Evolutionary conservation across 2,797 vertebrate genomes (phyloP).

Genomic region (Pseudomugil tenellus): DNA sequence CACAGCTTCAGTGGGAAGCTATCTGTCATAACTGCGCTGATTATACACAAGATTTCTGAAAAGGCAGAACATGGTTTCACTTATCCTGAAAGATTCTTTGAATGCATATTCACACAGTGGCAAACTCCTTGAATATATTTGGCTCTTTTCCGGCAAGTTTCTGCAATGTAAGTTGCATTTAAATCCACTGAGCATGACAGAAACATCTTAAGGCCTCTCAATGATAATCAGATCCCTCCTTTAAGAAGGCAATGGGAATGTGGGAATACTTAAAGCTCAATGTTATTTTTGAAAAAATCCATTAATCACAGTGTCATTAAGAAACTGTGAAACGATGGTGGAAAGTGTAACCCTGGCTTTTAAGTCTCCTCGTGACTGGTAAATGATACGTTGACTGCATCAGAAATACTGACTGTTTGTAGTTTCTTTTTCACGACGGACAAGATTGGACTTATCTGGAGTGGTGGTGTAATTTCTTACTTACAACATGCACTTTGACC

Average conservation of each 20-base stretch:
- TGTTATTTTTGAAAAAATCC: not conserved
- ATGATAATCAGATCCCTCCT: not conserved
- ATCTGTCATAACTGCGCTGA: not conserved
- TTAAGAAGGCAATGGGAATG: not conserved
- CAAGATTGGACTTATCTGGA: not conserved
- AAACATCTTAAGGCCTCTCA: conserved; percentile 14
- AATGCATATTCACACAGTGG: conserved; percentile 1
- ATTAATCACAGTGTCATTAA: not conserved
- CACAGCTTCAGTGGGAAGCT: not conserved
- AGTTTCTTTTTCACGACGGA: not conserved
- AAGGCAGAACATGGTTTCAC: not conserved
- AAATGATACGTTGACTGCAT: not conserved
- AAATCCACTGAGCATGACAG: conserved; percentile 26
- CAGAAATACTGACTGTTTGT: not conserved
- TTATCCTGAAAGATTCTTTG: not conserved
- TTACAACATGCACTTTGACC: not conserved
- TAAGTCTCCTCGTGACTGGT: not conserved
- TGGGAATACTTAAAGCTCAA: conserved; percentile 18
- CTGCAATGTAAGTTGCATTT: not conserved
- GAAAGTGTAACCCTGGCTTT: not conserved
- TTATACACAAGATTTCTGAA: not conserved
- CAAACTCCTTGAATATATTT: conserved; percentile 21
- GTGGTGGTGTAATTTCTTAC: not conserved
- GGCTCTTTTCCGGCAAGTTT: conserved; percentile 12
- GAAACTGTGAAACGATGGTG: not conserved